Base-by-base conservation (phyloP, 53 echinoderm and acorn worm species). In the Patiria pectinifera region DNA sequence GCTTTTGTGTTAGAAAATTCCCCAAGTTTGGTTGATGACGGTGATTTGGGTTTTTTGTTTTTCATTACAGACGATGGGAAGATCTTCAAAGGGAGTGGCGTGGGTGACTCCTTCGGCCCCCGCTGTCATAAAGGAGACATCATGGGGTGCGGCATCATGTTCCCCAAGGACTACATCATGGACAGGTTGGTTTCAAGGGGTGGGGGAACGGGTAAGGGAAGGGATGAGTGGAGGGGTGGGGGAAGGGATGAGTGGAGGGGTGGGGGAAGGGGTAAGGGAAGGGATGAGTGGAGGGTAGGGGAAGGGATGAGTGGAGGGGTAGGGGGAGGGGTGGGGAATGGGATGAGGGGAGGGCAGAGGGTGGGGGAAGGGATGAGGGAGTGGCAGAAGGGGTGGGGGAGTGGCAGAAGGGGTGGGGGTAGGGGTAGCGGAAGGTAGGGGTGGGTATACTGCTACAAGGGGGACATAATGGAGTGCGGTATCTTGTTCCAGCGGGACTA, bases 111-210 rank as follows among this genome's bases (percentile, higher is more conserved):
- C 13, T 98, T 98, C 75, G 98, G 98, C 35, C 98, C 98, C 11
- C 93, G 97, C 53, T 98, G 98, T 44, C 96, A 98, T 78, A 98
- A 98, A 78, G 98, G 98, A 0, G 98, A 98, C 92, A 95, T 96
- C 59, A 98, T 98, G 98, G 98, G 98, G 21, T 98, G 98, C 86
- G 98, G 98, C 0, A 97, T 98, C 60, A 98, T 98, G 94, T 98
- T 98, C 77, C 96, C 98, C 9, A 91, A 95, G 80, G 98, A 98
- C 89, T 98, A 98, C 78, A 92, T 94, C 71, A 89, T 91, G 47
- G 98, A 98, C 83, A 94, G 96, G 98, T 98, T 24, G 93, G 95
- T 59, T 72, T 2, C 3, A 49, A 82, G 24, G 21, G 58, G 3
- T 2, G 59, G n/a, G 24, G 25, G 0, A 12, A 4, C 4, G 9